Base-by-base conservation (phyloP, 2,888 invertebrate species). In the Scaptodrosophila latifasciaeformis region DNA sequence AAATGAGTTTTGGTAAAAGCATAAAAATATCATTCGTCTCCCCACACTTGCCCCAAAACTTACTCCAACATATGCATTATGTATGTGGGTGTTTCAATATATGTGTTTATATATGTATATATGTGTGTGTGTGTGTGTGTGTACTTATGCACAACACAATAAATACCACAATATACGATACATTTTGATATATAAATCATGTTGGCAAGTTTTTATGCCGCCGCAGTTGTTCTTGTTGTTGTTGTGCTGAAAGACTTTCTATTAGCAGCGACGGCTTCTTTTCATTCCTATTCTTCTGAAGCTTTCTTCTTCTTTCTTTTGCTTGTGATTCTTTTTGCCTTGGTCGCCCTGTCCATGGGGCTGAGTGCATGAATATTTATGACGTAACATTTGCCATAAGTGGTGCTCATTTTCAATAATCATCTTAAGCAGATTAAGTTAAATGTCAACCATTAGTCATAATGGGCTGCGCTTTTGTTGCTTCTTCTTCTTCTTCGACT, bases 171-270 rank as follows among this genome's bases (percentile, higher is more conserved):
- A 56, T 51, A 67, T 58, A 62, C 24, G 24, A 24, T 24, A 24
- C 17, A 3, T 37, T 37, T 37, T 24, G 24, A 24, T 65, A 61
- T 70, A 78, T 75, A 75, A 75, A 75, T 75, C 74, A 79, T 79
- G 80, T 79, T 79, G 80, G 65, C 77, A 72, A 72, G 80, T 79
- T 75, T 75, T 75, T 75, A 79, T 75, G 77, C 80, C 72, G n/a
- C 44, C 24, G 10, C 44, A n/a, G 29, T 21, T 7, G 43, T 12
- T 66, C 59, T 63, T 51, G 52, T 59, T 54, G 62, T 34, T 46
- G n/a, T n/a, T n/a, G n/a, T n/a, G 47, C 56, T 58, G 52, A 67
- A 67, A 70, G 61, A 63, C 71, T 78, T 70, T 79, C 79, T 79
- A 79, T 74, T 71, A 74, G 67, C 69, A 56, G 51, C 51, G 71